Percentiles rank a stretch among this genome's conserved stretches.
Evolutionary conservation across 2,113 vertebrate species (phyloP).

Genomic region (Bucco capensis): DNA sequence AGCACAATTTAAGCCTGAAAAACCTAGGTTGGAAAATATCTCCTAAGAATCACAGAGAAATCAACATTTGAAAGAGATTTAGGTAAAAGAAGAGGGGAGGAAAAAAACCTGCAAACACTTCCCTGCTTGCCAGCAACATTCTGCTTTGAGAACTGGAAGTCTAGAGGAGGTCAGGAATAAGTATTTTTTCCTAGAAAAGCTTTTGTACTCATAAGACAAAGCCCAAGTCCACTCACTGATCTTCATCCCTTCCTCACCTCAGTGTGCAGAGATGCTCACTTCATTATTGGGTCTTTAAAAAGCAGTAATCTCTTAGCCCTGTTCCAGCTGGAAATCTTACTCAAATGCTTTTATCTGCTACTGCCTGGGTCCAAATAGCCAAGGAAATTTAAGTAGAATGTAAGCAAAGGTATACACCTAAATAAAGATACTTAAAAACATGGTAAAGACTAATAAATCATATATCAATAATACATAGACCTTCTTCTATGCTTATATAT

Average conservation of each 20-base stretch:
- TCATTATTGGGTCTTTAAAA: neutral
- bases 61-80: neutral
- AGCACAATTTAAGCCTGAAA: neutral
- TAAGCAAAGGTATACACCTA: neutral
- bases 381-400: neutral
- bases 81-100: fast-evolving
- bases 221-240: neutral
- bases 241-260: neutral
- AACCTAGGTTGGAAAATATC: neutral
- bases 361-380: neutral
- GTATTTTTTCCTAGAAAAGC: neutral
- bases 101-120: neutral
- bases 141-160: neutral
- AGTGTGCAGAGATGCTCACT: neutral
- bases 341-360: neutral
- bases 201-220: neutral
- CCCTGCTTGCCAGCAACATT: neutral
- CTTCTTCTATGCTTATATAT: neutral
- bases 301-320: neutral
- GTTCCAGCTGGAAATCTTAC: neutral
- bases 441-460: neutral
- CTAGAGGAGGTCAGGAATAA: neutral
- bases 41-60: neutral
- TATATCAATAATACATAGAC: neutral
- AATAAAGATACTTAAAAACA: neutral